Evolutionary conservation across 2,113 vertebrate species (phyloP).

Genomic region (Proteles cristata): DNA sequence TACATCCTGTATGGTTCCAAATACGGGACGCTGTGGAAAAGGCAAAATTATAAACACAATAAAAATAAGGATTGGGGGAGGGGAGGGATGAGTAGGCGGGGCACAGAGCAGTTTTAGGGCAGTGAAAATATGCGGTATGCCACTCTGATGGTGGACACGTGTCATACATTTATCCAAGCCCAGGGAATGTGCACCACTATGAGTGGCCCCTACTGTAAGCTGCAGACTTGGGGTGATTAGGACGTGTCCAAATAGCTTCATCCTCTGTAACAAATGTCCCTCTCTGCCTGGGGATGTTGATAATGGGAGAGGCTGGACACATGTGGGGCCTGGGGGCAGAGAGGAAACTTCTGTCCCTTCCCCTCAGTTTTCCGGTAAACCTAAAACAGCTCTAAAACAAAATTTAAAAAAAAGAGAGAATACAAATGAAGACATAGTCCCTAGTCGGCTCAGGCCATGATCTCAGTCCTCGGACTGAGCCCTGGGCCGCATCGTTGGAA

Average conservation of each 20-base stretch:
- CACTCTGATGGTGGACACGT: not conserved
- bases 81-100: not conserved
- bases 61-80: not conserved
- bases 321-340: not conserved
- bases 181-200: not conserved
- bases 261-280: not conserved
- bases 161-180: not conserved
- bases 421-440: not conserved
- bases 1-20: not conserved
- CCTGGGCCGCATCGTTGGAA: too few relatives aligned
- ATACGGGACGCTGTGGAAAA: not conserved
- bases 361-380: not conserved
- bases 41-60: not conserved
- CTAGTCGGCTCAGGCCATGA: too few relatives aligned
- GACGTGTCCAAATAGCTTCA: not conserved
- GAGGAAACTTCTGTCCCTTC: not conserved
- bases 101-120: not conserved
- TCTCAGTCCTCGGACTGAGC: too few relatives aligned
- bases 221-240: not conserved
- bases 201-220: not conserved
- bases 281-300: not conserved
- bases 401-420: not conserved
- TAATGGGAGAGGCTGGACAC: not conserved
- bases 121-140: not conserved
- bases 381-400: not conserved